These are phyloP conservation scores for Drosophila testacea DNA, from an alignment of 2,888 invertebrate species.

Conservation along the genomic window DNA sequence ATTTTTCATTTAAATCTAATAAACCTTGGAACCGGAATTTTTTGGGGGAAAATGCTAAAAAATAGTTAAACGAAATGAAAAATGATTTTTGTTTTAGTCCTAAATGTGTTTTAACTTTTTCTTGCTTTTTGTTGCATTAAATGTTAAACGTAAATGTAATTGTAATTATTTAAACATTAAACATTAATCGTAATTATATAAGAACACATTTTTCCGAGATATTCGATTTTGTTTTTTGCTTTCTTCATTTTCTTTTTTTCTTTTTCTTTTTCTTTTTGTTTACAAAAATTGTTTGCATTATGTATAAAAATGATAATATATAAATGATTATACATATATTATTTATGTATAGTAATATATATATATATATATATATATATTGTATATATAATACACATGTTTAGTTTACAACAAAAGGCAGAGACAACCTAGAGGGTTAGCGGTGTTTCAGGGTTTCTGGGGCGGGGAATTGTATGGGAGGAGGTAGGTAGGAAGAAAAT, in stretches of 20 bases:
- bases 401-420: constrained; percentile 78
- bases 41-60: constrained; percentile 43
- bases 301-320: constrained; percentile 62
- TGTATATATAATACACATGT: constrained; percentile 71
- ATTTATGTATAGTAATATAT: constrained; percentile 40
- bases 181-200: constrained; percentile 72
- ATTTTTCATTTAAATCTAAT: constrained; percentile 54
- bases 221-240: constrained; percentile 62
- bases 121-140: constrained; percentile 35
- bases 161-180: constrained; percentile 62
- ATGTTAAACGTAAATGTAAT: constrained; percentile 63
- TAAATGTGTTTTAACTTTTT: constrained; percentile 32
- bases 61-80: constrained; percentile 31
- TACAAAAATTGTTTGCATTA: constrained; percentile 52
- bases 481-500: constrained; percentile 20
- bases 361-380: constrained; percentile 55
- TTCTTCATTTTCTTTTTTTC: constrained; percentile 28
- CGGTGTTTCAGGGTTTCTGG: constrained; percentile 25
- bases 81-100: constrained; percentile 16
- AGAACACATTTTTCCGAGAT: constrained; percentile 79
- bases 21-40: constrained; percentile 78
- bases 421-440: constrained; percentile 73
- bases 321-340: constrained; percentile 25
- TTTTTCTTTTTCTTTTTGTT: constrained; percentile 34
- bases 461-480: constrained; percentile 17